Evolutionary conservation across 2,888 invertebrate genomes (phyloP).

Genomic region (Dyspetes luteomarginatus): DNA sequence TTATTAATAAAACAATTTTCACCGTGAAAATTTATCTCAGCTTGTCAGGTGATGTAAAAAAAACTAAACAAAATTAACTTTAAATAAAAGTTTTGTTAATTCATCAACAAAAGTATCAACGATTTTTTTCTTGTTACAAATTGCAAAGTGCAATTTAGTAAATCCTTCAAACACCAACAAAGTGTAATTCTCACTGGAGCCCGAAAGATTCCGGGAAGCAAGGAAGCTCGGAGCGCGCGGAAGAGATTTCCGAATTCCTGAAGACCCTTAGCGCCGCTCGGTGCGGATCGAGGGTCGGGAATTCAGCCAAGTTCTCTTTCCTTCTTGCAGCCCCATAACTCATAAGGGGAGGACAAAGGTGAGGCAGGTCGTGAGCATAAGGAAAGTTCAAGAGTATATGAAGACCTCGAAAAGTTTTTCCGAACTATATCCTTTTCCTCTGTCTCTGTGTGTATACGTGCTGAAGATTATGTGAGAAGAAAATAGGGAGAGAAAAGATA

Average conservation of each 20-base stretch:
- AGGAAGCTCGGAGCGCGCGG: neutral
- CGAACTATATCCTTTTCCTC: conserved; percentile 31
- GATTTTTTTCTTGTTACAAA: neutral
- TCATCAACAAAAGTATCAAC: neutral
- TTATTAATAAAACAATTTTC: neutral
- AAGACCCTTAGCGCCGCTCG: conserved; percentile 35
- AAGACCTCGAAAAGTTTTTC: conserved; percentile 62
- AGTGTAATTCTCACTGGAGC: neutral
- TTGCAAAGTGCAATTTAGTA: neutral
- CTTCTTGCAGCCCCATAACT: conserved; percentile 66
- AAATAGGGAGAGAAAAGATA: conserved; percentile 15
- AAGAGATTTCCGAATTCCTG: conserved; percentile 42
- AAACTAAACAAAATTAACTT: neutral
- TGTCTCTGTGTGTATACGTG: conserved; percentile 3
- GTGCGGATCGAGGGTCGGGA: conserved; percentile 53
- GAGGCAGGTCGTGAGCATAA: conserved; percentile 74
- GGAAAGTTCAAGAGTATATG: conserved; percentile 68
- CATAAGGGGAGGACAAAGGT: conserved; percentile 72
- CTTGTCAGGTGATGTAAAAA: neutral
- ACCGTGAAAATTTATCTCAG: neutral
- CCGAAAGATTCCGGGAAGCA: conserved; percentile 14
- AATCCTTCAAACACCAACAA: conserved; percentile 12
- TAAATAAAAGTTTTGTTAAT: neutral
- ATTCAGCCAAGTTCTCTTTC: conserved; percentile 51
- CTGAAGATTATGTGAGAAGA: conserved; percentile 26